A percentile compares a stretch with the other conserved stretches of the same genome.
Evolutionary conservation across 2,888 invertebrate genomes (phyloP).

Genomic region (Cantharis flavilabris): DNA sequence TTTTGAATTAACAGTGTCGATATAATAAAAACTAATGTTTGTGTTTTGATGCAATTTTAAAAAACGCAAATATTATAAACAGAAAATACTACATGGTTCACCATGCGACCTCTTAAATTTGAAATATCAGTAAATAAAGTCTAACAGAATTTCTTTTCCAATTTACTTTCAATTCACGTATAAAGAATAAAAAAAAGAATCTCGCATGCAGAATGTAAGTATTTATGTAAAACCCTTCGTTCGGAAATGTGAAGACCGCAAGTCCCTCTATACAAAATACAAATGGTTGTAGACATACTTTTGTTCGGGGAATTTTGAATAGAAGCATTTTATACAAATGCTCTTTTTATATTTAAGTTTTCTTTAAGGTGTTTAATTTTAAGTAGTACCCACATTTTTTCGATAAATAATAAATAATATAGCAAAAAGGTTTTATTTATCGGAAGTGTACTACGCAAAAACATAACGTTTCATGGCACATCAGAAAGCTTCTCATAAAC

Average conservation of each 20-base stretch:
- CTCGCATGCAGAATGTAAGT: slow-evolving; percentile 40
- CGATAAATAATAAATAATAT: background rate
- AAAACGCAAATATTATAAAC: background rate
- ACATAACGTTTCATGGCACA: background rate
- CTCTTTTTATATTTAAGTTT: slow-evolving; percentile 20
- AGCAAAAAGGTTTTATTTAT: background rate
- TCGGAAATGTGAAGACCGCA: slow-evolving; percentile 36
- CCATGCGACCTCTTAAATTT: slow-evolving; percentile 15
- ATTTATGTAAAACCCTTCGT: slow-evolving; percentile 43
- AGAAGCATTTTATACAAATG: slow-evolving; percentile 27
- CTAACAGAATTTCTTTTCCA: slow-evolving; percentile 37
- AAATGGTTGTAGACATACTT: slow-evolving; percentile 32
- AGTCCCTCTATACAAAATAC: slow-evolving; percentile 35
- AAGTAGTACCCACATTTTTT: background rate
- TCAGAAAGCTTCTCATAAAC: background rate
- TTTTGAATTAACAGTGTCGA: no score
- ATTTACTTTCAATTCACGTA: slow-evolving; percentile 43
- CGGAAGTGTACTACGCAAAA: background rate
- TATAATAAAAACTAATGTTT: no score
- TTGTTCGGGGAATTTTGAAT: slow-evolving; percentile 28
- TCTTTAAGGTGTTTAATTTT: slow-evolving; percentile 12
- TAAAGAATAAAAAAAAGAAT: slow-evolving; percentile 41
- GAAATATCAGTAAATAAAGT: slow-evolving; percentile 33
- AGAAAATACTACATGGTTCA: slow-evolving; percentile 15
- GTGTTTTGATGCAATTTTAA: background rate